Evolutionary conservation across 2,113 vertebrate species (phyloP).

Genomic region (Salvelinus fontinalis): DNA sequence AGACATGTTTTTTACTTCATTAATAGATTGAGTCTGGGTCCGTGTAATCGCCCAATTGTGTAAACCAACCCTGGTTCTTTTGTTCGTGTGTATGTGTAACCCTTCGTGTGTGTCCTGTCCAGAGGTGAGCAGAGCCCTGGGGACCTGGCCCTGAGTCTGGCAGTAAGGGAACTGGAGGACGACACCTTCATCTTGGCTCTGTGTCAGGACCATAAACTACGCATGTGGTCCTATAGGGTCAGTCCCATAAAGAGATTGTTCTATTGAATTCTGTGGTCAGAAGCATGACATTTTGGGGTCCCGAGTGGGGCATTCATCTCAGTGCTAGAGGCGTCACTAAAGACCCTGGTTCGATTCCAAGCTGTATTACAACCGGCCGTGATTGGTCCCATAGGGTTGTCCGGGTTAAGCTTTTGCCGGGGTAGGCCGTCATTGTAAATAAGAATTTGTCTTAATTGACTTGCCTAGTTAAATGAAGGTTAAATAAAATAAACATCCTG

Average conservation of each 20-base stretch:
- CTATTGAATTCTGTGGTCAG: no score
- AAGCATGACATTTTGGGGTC: no score
- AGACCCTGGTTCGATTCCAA: no score
- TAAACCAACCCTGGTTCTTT: background rate
- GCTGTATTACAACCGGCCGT: no score
- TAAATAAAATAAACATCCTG: no score
- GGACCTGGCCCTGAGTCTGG: slow-evolving; percentile 82
- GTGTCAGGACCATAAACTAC: slow-evolving; percentile 91
- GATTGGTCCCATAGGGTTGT: no score
- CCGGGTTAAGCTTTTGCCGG: no score
- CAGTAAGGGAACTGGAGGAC: slow-evolving; percentile 82
- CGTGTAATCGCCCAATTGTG: background rate
- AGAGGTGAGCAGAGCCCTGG: slow-evolving; percentile 83
- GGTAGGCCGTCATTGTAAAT: no score
- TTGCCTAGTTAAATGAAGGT: no score
- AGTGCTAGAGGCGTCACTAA: no score
- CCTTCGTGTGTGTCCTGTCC: slow-evolving; percentile 3
- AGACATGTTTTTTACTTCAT: background rate
- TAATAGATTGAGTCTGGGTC: background rate
- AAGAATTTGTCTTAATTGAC: no score
- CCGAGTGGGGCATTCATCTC: no score
- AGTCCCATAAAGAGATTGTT: slow-evolving; percentile 5
- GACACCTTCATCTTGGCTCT: slow-evolving; percentile 90
- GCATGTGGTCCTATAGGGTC: slow-evolving; percentile 95
- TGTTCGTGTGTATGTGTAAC: background rate